Conservation (phyloP, 1,140 invertebrate species). For the Copidosoma floridanum region DNA sequence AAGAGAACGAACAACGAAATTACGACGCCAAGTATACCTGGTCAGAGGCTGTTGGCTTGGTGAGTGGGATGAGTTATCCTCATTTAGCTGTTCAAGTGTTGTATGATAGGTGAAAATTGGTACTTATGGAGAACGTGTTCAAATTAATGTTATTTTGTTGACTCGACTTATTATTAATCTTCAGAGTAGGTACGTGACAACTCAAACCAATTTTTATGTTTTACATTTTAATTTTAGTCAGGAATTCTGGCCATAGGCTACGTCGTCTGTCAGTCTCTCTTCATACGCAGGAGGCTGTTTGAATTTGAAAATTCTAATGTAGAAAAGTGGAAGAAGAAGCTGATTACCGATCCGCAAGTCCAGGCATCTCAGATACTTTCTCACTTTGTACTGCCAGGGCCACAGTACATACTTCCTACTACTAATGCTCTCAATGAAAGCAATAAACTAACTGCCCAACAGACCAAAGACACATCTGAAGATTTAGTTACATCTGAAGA, state of each 20-base stretch:
- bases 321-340: conserved; percentile 10
- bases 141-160: conserved; percentile 1
- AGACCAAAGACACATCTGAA: neutral
- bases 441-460: too few species aligned
- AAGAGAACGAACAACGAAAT: conserved; percentile 33
- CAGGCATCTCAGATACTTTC: conserved; percentile 25
- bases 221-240: conserved; percentile 39
- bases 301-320: conserved; percentile 23
- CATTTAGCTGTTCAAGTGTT: too few species aligned
- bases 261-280: conserved; percentile 37
- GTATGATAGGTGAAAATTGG: neutral
- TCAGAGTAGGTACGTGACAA: too few species aligned
- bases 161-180: too few species aligned
- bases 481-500: neutral
- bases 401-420: conserved; percentile 32
- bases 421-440: conserved; percentile 6
- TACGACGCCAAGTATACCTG: conserved; percentile 41
- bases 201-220: too few species aligned
- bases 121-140: neutral
- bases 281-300: conserved; percentile 25
- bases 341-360: conserved; percentile 23
- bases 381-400: conserved; percentile 30
- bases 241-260: conserved; percentile 38
- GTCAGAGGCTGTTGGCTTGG: conserved; percentile 47
- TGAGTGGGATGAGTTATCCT: conserved; percentile 24